A percentile compares a stretch with the other conserved stretches of the same genome.
Conservation (phyloP, 2,113 vertebrate species). For the Alexandromys fortis region DNA sequence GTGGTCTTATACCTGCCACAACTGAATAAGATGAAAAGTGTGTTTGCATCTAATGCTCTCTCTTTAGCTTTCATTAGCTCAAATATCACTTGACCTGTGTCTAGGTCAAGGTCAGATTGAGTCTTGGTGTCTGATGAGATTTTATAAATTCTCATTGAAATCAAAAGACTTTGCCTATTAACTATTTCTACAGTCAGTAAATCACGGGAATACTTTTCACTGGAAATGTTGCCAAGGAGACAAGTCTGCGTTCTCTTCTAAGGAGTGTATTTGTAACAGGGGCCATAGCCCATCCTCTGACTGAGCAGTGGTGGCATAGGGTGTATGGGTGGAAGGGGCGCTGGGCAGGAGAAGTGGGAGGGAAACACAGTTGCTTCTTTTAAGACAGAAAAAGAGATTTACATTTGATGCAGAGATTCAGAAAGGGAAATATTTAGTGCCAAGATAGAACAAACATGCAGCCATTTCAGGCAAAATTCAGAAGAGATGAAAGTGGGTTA, state of each 20-base stretch:
- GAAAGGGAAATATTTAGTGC: background rate
- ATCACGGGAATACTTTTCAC: background rate
- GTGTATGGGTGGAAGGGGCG: background rate
- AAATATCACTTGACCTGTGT: conserved; percentile 11
- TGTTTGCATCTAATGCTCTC: background rate
- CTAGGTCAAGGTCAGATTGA: background rate
- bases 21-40: background rate
- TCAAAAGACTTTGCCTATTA: background rate
- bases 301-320: background rate
- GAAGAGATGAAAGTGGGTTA: background rate
- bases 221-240: conserved; percentile 54
- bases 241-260: background rate
- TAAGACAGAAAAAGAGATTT: background rate
- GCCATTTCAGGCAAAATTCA: background rate
- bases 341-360: accelerated
- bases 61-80: background rate
- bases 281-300: background rate
- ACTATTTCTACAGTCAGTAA: background rate
- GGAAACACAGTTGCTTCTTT: background rate
- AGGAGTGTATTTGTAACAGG: background rate
- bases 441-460: background rate
- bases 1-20: background rate
- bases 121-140: background rate
- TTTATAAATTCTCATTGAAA: background rate
- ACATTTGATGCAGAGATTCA: background rate